Base-by-base conservation (phyloP, 2,113 vertebrate genomes). In the Centropristis striata region DNA sequence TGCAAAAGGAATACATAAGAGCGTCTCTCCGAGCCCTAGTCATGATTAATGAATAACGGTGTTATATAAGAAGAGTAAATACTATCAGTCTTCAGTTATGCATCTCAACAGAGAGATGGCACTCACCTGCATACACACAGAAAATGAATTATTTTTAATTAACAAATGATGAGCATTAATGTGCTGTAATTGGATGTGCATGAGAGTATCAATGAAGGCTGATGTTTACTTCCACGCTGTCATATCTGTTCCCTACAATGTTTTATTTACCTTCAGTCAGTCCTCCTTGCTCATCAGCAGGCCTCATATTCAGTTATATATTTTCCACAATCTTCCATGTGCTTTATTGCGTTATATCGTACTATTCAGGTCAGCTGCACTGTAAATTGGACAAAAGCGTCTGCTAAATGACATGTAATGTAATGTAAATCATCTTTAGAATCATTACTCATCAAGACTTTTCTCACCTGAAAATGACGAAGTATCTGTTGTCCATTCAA, bases 1-100 rank as follows among this genome's bases (percentile, higher is more conserved):
- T 50, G 50, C 42, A 54, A 46, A 82, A 55, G n/a, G 27, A 71
- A 83, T 71, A 71, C 42, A 32, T 32, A 7, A 81, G 46, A 71
- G 55, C 58, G 49, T 71, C 21, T 60, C 16, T 23, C 53, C 5
- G 7, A 54, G 51, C 46, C 25, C 14, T 2, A 23, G 39, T 42
- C n/a, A 55, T 77, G 57, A 49, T 77, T 73, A 64, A 68, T 79
- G 57, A 44, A 5, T 44, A 16, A 42, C 11, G 37, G 23, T 41
- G 27, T 54, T 63, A 61, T 61, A 15, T 71, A 58, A 58, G 28
- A 13, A 71, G 16, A 42, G 59, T 66, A 36, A 78, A 84, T 51
- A 74, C 11, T 28, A 41, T 44, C 25, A 60, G 23, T 53, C 20
- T 8, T 37, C 11, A 59, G 50, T 58, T 44, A 37, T 44, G 18